A percentile compares a stretch with the other conserved stretches of the same genome.
Conservation (phyloP, 2,113 vertebrate genomes). For the Pungitius pungitius region DNA sequence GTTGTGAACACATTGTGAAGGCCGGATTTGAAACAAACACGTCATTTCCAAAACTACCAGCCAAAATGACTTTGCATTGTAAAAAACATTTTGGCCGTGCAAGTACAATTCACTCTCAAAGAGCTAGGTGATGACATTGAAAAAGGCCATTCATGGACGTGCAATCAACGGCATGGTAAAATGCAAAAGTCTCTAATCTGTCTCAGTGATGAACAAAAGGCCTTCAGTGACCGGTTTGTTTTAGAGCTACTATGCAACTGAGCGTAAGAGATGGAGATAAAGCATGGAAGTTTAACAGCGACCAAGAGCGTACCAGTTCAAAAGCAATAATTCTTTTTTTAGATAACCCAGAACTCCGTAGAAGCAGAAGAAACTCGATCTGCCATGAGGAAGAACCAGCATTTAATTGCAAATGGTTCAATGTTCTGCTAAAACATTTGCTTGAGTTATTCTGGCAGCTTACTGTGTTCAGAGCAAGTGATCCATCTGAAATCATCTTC, state of each 20-base stretch:
- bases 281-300: slow-evolving; percentile 4
- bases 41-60: not conserved
- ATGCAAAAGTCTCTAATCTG: slow-evolving; percentile 68
- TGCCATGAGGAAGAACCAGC: slow-evolving; percentile 15
- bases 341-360: not conserved
- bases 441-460: slow-evolving; percentile 46
- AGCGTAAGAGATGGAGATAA: slow-evolving; percentile 45
- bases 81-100: slow-evolving; percentile 11
- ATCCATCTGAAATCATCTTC: slow-evolving; percentile 27
- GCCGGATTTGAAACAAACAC: not conserved
- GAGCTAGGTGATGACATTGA: not conserved
- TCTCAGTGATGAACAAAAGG: slow-evolving; percentile 56
- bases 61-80: not conserved
- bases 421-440: slow-evolving; percentile 33
- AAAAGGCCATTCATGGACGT: slow-evolving; percentile 8
- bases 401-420: slow-evolving; percentile 43
- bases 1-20: not conserved
- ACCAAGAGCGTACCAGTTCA: not conserved
- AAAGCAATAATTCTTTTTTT: not conserved
- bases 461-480: slow-evolving; percentile 26
- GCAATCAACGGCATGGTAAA: slow-evolving; percentile 42
- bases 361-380: slow-evolving; percentile 8
- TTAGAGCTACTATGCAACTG: slow-evolving; percentile 9
- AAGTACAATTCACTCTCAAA: not conserved
- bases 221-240: slow-evolving; percentile 20